A percentile compares a stretch with the other conserved stretches of the same genome.
Evolutionary conservation across 2,888 invertebrate genomes (phyloP).

Genomic region (Pammene fasciana): DNA sequence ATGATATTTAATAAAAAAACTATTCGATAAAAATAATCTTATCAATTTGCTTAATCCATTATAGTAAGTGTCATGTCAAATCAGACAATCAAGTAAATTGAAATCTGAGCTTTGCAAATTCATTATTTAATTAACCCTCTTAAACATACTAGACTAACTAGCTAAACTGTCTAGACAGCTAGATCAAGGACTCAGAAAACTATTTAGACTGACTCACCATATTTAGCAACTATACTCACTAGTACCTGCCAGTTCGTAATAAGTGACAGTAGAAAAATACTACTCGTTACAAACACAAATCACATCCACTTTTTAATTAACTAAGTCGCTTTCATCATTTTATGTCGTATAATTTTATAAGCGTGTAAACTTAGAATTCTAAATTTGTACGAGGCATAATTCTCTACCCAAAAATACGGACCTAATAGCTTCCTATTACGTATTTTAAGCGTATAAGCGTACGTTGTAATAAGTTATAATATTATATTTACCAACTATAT

Average conservation of each 20-base stretch:
- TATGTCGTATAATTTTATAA: constrained; percentile 38
- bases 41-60: too few species aligned
- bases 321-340: constrained; percentile 30
- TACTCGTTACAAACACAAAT: not conserved
- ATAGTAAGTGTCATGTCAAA: not conserved
- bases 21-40: too few species aligned
- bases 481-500: constrained; percentile 48
- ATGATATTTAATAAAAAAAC: too few species aligned
- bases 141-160: constrained; percentile 1
- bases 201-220: not conserved
- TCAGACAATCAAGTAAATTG: not conserved
- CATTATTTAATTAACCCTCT: not conserved
- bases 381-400: constrained; percentile 45
- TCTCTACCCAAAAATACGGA: constrained; percentile 42
- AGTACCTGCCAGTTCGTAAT: not conserved
- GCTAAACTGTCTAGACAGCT: constrained; percentile 15
- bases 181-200: constrained; percentile 10
- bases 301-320: constrained; percentile 13
- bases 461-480: constrained; percentile 44
- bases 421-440: constrained; percentile 36
- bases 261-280: too few species aligned
- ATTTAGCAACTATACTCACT: constrained; percentile 3
- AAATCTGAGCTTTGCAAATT: not conserved
- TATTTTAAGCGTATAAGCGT: constrained; percentile 46
- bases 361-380: constrained; percentile 43